phyloP scores from a whole-genome alignment of 1,140 invertebrate species.

The Holotrichia oblita region DNA sequence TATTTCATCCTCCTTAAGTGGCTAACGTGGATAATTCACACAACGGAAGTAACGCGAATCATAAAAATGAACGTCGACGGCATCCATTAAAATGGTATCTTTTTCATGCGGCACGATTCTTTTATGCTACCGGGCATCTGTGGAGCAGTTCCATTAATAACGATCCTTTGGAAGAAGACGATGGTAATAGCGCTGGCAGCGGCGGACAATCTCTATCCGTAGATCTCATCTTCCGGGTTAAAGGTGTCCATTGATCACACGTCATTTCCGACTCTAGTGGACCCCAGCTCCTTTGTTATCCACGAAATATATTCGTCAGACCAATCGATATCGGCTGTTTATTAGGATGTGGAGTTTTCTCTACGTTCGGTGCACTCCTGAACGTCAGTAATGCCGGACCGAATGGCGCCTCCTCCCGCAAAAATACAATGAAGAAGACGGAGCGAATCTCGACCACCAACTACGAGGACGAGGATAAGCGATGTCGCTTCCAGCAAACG shows the following conservation, averaged over 20 bases:
- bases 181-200: slow-evolving; percentile 34
- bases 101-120: slow-evolving; percentile 40
- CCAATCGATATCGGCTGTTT: slow-evolving; percentile 32
- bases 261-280: slow-evolving; percentile 42
- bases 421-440: background rate
- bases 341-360: slow-evolving; percentile 28
- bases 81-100: slow-evolving; percentile 37
- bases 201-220: slow-evolving; percentile 46
- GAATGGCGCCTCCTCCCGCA: background rate
- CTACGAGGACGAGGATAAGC: background rate
- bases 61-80: slow-evolving; percentile 31
- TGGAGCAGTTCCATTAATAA: slow-evolving; percentile 47
- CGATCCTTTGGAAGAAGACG: slow-evolving; percentile 35
- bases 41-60: slow-evolving; percentile 25
- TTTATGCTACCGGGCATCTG: slow-evolving; percentile 41
- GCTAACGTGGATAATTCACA: background rate
- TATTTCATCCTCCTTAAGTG: background rate
- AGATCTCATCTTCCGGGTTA: slow-evolving; percentile 42
- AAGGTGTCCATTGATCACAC: slow-evolving; percentile 48
- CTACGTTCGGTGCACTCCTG: background rate
- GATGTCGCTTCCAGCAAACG: background rate
- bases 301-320: slow-evolving; percentile 44
- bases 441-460: background rate
- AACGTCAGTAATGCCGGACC: background rate
- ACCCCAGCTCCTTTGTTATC: slow-evolving; percentile 42